Base-by-base conservation (phyloP, 2,113 vertebrate species). In the Hyperopisus bebe region DNA sequence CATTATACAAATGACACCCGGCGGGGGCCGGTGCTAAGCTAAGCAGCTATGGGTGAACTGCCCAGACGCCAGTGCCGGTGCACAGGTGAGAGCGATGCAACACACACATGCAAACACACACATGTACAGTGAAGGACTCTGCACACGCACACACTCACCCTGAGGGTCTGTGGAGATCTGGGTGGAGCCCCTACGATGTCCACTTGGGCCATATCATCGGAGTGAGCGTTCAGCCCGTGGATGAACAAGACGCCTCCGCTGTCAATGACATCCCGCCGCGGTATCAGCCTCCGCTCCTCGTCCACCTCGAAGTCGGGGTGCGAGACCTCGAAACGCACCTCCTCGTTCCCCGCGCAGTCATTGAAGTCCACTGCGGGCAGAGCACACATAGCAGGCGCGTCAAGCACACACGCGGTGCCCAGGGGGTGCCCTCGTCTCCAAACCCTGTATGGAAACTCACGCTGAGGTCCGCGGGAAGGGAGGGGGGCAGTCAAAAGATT, bases 321-420 rank as follows among this genome's bases (percentile, higher is more conserved):
- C 1, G 98, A 98, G 92, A 98, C 97, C 87, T 97, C 95, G 24
- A 98, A 99, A 84, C 92, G 95, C 91, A 98, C 93, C 4, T 94
- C 94, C 86, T 96, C 91, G 50, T 99, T 99, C 19, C 97, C 98
- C n/a, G 95, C 94, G 91, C 98, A 99, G 95, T 99, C 98, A 35
- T 97, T 97, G 91, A 99, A 99, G 92, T 95, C 93, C 92, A 99
- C 98, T 99, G 94, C 3, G 88, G 82, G 48, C 77, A 89, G 55
- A 91, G 89, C 70, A 74, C 3, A 8, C 51, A 70, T 13, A 87
- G 5, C 31, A 50, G 19, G 21, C 9, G 15, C 8, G 47, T 87
- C 47, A 89, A 74, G 50, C 21, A 90, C 21, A 87, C 53, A 42
- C n/a, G 70, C 42, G 39, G 39, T 48, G 15, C 46, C 89, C 21